Base-by-base conservation (phyloP, 2,797 vertebrate species). In the Hydrocynus forskahlii region DNA sequence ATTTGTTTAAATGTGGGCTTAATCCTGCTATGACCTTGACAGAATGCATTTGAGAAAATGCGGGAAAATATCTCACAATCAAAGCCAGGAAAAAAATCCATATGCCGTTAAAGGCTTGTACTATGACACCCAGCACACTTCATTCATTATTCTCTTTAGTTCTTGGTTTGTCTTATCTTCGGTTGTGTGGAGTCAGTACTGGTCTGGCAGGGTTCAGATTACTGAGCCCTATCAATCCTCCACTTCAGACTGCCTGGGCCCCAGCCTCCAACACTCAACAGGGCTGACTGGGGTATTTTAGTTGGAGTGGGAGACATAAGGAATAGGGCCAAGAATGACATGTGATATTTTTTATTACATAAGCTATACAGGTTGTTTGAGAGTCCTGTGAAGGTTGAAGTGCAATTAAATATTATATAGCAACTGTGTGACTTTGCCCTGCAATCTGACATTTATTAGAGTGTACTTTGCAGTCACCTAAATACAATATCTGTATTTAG, bases 221-320 rank as follows among this genome's bases (percentile, higher is more conserved):
- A 81, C 82, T 40, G 7, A 45, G 13, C 48, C 69, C 55, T 72
- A 50, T 52, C 57, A 17, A 50, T 29, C 38, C 50, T 40, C 23
- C 55, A 64, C 19, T 67, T 23, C 62, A 66, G 38, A 40, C 40
- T 23, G 9, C 2, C 25, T 7, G 4, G 62, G 35, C 67, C 60
- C 12, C 19, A 66, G 71, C 23, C 19, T 69, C 50, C 19, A 55
- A 68, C 66, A 35, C 59, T 76, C 43, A 76, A 2, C 62, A 62
- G 54, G 38, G 52, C 25, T 16, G 25, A 1, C 25, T 48, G 25
- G 21, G 76, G 80, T 89, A 89, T 89, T 78, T 86, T 29, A n/a
- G 13, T 9, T 52, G 70, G 7, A 16, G 50, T 71, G 35, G 57
- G 25, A 48, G 16, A 25, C 43, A 4, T 52, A 23, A 60, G 48